Evolutionary conservation across 1,140 invertebrate species (phyloP), one percentile per base, ranked within the genome.

Genomic region (Halesus radiatus): DNA sequence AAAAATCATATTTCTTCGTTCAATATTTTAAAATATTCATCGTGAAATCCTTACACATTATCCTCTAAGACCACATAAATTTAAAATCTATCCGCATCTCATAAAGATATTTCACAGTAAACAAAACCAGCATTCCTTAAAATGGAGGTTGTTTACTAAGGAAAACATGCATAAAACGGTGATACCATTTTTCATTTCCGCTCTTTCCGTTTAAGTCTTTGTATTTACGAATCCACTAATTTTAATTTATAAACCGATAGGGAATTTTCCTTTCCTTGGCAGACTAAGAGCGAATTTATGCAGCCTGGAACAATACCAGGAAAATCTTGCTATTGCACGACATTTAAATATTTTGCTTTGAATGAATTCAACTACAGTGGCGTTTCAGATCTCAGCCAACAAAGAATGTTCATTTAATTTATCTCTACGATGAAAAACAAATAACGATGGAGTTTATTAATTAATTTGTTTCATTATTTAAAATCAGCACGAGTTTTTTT

Each of bases 261-360:
- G 64, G 62, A 50, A 77, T 53, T 53, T 77, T 37, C 45, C 13
- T 52, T 32, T 78, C 45, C 29, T 23, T 60, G 73, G 53, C 79
- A 54, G 58, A 81, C 68, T 32, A 62, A 82, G 32, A 81, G 72
- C 32, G 77, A 81, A 82, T 76, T 79, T 79, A 82, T 79, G 50
- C 73, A 45, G 16, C 10, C 78, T 82, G 81, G 81, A 82, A 82
- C 73, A 60, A 62, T 54, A 79, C 81, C 81, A 82, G 50, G 52
- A 75, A 76, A 13, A 76, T 68, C 22, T 76, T 62, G 23, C 54
- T 26, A 37, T 64, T 64, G 29, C 60, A 26, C 20, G 15, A 64
- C 20, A 64, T 3, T 64, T 29, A 13, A 64, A 64, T 64, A 64
- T 29, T 13, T 6, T 13, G 20, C 23, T 64, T 23, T 29, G 60